Base-by-base conservation (phyloP, 2,888 invertebrate species). In the Drosophila macrospina region DNA sequence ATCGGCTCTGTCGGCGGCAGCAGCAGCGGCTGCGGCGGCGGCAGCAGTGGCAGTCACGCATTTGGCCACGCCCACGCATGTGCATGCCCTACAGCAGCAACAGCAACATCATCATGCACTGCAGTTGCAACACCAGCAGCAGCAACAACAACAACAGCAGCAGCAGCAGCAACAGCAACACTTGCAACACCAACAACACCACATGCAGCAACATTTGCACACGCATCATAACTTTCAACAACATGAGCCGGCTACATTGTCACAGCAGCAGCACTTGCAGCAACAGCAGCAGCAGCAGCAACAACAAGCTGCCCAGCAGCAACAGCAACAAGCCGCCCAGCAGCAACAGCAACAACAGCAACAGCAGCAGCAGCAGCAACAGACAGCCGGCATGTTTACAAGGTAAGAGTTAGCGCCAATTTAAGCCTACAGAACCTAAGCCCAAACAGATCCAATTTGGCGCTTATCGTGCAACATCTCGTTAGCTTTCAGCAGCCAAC, bases 361-460 rank as follows among this genome's bases (percentile, higher is more conserved):
- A 37, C 80, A 79, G 10, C 79, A 74, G 42, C 84, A 80, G 36
- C 85, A 84, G 15, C 83, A 78, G 15, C 85, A 86, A 62, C 79
- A 77, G 56, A 62, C 83, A 67, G 86, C 86, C 76, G 83, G 83
- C 86, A 85, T 85, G 85, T 85, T 85, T 84, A 85, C 87, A 79
- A 80, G 85, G 85, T 86, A 72, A 86, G 82, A 76, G 72, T 81
- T 84, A 80, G 82, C 82, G 84, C 86, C 86, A 77, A 82, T 79
- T 78, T 36, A 28, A 57, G 20, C 30, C 37, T 24, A 61, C 32
- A 51, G 55, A 51, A 41, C 32, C 62, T 28, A 65, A 55, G 48
- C 36, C 41, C 16, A 50, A 24, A 42, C 54, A 60, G 48, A 48
- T 61, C 56, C 64, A 56, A 64, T 67, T 50, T 62, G 32, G 62